Conservation (phyloP, 1,140 invertebrate species). For the Orussus abietinus region DNA sequence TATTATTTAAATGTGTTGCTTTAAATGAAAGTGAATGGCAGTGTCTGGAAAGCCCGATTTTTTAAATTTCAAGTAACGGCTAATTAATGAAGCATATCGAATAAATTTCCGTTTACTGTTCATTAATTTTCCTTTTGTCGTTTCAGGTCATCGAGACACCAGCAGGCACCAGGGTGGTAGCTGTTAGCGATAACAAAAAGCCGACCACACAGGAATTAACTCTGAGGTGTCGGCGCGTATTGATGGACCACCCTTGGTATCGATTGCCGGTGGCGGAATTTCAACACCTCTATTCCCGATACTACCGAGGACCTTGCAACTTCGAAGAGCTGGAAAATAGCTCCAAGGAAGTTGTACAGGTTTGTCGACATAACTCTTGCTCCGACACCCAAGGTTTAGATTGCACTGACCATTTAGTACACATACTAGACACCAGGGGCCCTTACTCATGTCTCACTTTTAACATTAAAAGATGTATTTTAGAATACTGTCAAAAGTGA, state of each 20-base stretch:
- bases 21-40: too few relatives aligned
- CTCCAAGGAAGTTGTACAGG: constrained; percentile 52
- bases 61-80: background rate
- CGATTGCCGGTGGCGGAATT: constrained; percentile 53
- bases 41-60: background rate
- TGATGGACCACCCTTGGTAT: constrained; percentile 57
- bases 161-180: constrained; percentile 37
- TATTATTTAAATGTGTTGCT: too few relatives aligned
- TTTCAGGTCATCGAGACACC: constrained; percentile 36
- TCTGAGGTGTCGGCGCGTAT: constrained; percentile 54
- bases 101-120: constrained; percentile 5
- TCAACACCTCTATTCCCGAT: constrained; percentile 47
- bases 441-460: too few relatives aligned
- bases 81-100: constrained; percentile 10
- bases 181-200: constrained; percentile 50
- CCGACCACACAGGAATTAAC: constrained; percentile 48
- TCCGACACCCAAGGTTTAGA: too few relatives aligned
- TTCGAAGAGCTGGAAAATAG: constrained; percentile 52
- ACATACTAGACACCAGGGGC: too few relatives aligned
- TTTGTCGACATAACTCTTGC: constrained; percentile 47
- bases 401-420: too few relatives aligned
- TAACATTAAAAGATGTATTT: too few relatives aligned
- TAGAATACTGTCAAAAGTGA: too few relatives aligned
- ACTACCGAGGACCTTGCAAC: constrained; percentile 50
- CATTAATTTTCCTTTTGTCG: constrained; percentile 5